Evolutionary conservation across 2,888 invertebrate genomes (phyloP), one percentile per base, ranked within the genome.

Genomic region (Leptura quadrifasciata): DNA sequence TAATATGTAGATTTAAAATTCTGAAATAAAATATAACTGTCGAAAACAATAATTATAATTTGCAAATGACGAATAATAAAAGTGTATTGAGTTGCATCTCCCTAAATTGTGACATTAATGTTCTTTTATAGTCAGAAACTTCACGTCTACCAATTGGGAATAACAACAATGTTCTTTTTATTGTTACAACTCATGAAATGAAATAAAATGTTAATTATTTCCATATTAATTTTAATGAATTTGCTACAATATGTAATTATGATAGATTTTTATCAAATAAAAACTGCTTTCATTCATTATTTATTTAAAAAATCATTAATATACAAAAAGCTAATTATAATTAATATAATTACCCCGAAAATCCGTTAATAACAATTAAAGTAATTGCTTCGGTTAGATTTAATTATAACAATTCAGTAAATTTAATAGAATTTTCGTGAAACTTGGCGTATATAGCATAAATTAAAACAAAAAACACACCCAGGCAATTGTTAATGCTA

Each of bases 311-410:
- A 74, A 61, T 73, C 60, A 61, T 72, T 63, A 72, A 52, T 72
- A 24, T 60, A 71, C 71, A 61, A 61, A 20, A 52, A 63, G 54
- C 31, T 39, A 54, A 72, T 61, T 58, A 52, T 63, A 60, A 72
- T 72, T 72, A 72, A 72, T 72, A 63, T 72, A 61, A 72, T 72
- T 72, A 72, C 60, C 24, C 60, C 63, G 63, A 72, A 47, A 72
- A 55, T 70, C 70, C 70, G 70, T 70, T 70, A 70, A 52, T 57
- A 72, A 57, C 58, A 54, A 64, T 64, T 72, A 72, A 61, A 52
- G 21, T 72, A 64, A 65, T 72, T 55, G 35, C 72, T 20, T 60
- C 21, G 21, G 61, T 71, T 24, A 47, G n/a, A 27, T 61, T 61
- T 61, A 61, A 52, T 61, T 47, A 47, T 52, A 61, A 52, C 61